Evolutionary conservation across 1,140 invertebrate genomes (phyloP).

Genomic region (Drosophila lowei): DNA sequence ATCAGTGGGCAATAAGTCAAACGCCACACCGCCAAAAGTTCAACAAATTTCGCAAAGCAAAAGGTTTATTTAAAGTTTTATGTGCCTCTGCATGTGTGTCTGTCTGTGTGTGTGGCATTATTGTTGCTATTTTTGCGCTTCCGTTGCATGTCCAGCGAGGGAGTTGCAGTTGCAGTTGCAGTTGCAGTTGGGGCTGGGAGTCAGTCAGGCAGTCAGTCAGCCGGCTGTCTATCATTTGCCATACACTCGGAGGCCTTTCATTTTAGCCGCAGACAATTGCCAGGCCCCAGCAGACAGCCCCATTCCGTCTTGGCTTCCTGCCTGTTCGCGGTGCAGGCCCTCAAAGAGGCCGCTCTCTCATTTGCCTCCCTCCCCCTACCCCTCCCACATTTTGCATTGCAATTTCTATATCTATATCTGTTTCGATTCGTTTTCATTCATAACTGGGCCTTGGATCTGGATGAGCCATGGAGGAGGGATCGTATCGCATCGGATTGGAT

Average conservation of each 20-base stretch:
- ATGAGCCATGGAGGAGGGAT: slow-evolving; percentile 23
- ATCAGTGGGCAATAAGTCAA: slow-evolving; percentile 79
- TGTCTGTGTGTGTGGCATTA: slow-evolving; percentile 16
- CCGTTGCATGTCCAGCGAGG: slow-evolving; percentile 51
- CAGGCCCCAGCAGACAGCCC: slow-evolving; percentile 21
- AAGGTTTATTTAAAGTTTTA: slow-evolving; percentile 24
- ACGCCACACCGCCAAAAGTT: slow-evolving; percentile 72
- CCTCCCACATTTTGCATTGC: slow-evolving; percentile 13
- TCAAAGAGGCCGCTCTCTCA: slow-evolving; percentile 70
- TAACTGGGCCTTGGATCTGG: slow-evolving; percentile 45
- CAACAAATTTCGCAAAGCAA: slow-evolving; percentile 61
- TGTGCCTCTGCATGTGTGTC: too few relatives aligned
- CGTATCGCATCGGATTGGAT: slow-evolving; percentile 30
- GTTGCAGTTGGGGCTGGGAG: slow-evolving; percentile 3
- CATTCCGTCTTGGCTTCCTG: slow-evolving; percentile 26
- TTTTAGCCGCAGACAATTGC: slow-evolving; percentile 63
- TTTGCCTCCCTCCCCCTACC: slow-evolving; percentile 24
- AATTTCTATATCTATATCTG: slow-evolving; percentile 68
- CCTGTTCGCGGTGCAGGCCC: slow-evolving; percentile 31
- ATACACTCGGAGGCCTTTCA: slow-evolving; percentile 53
- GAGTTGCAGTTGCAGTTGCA: slow-evolving; percentile 19
- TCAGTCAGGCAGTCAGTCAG: slow-evolving; percentile 55
- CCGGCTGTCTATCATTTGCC: slow-evolving; percentile 75
- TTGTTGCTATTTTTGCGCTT: slow-evolving; percentile 76
- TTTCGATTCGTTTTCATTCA: slow-evolving; percentile 66